Conservation (phyloP, 2,113 vertebrate species). For the Callochromis pleurospilus region DNA sequence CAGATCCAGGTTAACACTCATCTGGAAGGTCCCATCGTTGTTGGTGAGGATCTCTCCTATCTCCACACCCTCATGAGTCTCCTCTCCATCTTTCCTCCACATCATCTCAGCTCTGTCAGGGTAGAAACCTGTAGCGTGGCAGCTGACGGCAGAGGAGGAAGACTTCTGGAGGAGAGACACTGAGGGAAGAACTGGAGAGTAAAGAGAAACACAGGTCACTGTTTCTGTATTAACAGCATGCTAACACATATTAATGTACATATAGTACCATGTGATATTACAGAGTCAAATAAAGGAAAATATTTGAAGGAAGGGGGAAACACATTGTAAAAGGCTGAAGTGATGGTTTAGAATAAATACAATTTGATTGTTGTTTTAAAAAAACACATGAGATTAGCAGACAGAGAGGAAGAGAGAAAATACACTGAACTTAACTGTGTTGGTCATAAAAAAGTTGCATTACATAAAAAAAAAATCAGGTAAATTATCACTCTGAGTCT, state of each 20-base stretch:
- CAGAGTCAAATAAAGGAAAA: rapidly evolving
- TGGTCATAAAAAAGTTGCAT: background rate
- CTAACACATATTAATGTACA: background rate
- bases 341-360: rapidly evolving
- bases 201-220: rapidly evolving
- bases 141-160: rapidly evolving
- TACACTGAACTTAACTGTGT: rapidly evolving
- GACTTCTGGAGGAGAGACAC: background rate
- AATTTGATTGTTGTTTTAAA: rapidly evolving
- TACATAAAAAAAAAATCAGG: rapidly evolving
- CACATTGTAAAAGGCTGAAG: rapidly evolving
- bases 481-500: rapidly evolving
- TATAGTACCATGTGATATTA: rapidly evolving
- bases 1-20: background rate
- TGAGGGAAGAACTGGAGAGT: rapidly evolving
- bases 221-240: background rate
- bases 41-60: background rate
- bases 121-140: background rate
- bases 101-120: rapidly evolving
- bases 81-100: rapidly evolving
- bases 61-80: background rate
- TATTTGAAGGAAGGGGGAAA: rapidly evolving
- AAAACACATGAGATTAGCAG: rapidly evolving
- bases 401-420: background rate
- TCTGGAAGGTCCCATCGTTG: background rate